Evolutionary conservation across 2,113 vertebrate species (phyloP).

Genomic region (Nibea coibor): DNA sequence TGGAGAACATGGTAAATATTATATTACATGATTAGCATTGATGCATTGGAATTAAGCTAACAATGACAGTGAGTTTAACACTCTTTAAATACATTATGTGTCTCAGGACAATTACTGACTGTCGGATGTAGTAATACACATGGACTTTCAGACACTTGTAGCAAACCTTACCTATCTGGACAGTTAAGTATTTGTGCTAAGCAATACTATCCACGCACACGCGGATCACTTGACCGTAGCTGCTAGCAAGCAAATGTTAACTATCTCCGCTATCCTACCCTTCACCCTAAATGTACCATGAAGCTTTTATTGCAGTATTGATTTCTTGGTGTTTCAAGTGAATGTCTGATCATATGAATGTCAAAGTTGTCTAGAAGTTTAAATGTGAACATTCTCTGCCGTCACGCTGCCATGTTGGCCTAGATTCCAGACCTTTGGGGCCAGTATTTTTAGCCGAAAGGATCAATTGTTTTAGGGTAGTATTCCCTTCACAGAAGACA

Average conservation of each 20-base stretch:
- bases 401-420: conserved; percentile 30
- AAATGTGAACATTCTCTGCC: conserved; percentile 21
- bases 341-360: conserved; percentile 44
- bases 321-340: conserved; percentile 31
- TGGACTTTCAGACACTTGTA: not conserved
- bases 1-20: not conserved
- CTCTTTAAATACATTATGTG: not conserved
- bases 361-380: conserved; percentile 26
- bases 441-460: conserved; percentile 8
- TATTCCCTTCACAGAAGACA: conserved; percentile 37
- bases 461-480: conserved; percentile 1
- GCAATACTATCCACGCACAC: not conserved
- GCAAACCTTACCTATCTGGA: not conserved
- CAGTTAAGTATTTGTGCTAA: not conserved
- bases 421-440: conserved; percentile 34
- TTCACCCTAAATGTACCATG: not conserved
- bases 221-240: not conserved
- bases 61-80: not conserved
- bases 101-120: not conserved
- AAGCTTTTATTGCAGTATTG: conserved; percentile 5
- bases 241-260: not conserved
- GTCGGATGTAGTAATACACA: not conserved
- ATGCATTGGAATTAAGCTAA: not conserved
- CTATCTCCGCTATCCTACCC: not conserved
- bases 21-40: no score